Evolutionary conservation across 2,113 vertebrate genomes (phyloP), one percentile per base, ranked within the genome.

Genomic region (Tricholaema leucomelas): DNA sequence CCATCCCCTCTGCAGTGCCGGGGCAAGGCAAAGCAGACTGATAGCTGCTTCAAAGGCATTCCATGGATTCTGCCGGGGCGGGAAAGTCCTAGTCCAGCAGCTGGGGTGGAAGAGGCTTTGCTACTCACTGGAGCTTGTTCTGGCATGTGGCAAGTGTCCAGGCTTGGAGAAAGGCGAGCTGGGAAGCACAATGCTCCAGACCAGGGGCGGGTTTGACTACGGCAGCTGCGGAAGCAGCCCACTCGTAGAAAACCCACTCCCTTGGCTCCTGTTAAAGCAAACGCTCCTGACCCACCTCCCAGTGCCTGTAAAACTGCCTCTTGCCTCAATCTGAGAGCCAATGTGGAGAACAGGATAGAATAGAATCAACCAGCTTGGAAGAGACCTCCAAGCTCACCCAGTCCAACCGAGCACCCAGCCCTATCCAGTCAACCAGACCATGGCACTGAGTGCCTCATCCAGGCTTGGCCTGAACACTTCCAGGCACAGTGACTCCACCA

Each of bases 11-110:
- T 27, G 78, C 60, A 31, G 77, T n/a, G 91, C 55, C 3, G 15
- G 92, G 92, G 78, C 81, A 93, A 72, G 87, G 90, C 81, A 72
- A 21, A 79, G 92, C 93, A 94, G 86, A 86, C 88, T 0, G 6
- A 44, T 42, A 85, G 69, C 84, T 74, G 84, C 92, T 96, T 93
- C 93, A 93, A 95, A 87, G 56, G 75, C 92, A 96, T 92, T 94
- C 89, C 88, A 56, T 0, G 60, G 92, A 93, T 95, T 90, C 81
- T 93, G 71, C 70, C 0, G 52, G 75, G 80, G 75, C 2, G 48
- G 94, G 86, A 93, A 91, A 91, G 72, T 86, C 84, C 93, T 66
- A 1, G 79, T 50, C 16, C 6, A 71, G 81, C 67, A 74, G 56
- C 27, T 6, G 3, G 31, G 8, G 59, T 82, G 79, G 81, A 88